phyloP scores from a whole-genome alignment of 2,888 invertebrate genomes.

The Deilephila elpenor region DNA sequence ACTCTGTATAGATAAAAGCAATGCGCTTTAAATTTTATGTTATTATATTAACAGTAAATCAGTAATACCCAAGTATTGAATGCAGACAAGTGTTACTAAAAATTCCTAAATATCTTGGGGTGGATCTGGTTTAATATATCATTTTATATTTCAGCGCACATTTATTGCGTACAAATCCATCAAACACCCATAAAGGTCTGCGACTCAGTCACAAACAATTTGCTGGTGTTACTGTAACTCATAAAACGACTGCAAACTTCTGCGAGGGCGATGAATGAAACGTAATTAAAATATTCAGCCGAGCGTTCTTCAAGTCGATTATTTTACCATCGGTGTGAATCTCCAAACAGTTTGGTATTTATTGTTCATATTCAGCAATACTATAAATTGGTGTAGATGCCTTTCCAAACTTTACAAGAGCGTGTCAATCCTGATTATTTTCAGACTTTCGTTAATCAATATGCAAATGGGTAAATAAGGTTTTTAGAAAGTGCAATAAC shows the following conservation, averaged over 20 bases:
- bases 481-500: no score
- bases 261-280: background rate
- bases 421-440: no score
- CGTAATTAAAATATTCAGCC: constrained; percentile 10
- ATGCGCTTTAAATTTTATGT: no score
- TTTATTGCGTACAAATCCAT: background rate
- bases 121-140: background rate
- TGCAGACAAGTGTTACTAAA: no score
- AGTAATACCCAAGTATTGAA: no score
- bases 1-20: no score
- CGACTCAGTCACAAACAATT: background rate
- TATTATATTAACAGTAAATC: no score
- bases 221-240: background rate
- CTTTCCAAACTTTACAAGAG: no score
- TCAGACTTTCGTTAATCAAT: no score
- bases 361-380: background rate
- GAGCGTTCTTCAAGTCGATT: background rate
- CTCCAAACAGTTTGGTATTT: background rate
- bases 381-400: no score
- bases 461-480: no score
- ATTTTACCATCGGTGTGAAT: background rate
- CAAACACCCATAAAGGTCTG: background rate
- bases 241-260: constrained; percentile 11
- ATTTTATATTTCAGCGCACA: background rate
- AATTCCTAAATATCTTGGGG: background rate